Base-by-base conservation (phyloP, 1,140 invertebrate species). In the Caenorhabditis latens region DNA sequence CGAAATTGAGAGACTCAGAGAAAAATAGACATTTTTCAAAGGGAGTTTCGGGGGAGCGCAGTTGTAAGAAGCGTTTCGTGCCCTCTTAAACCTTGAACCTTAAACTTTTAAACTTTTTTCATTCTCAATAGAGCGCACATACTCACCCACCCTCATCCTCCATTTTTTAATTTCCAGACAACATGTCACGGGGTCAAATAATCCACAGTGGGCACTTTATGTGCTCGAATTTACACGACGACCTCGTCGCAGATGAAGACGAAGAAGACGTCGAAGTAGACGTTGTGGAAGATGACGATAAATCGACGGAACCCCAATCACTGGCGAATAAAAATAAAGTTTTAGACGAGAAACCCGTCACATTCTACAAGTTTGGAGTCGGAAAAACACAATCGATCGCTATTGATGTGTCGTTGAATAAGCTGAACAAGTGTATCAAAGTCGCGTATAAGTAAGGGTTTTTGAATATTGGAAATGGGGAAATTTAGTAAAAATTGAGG, bases 121-220 rank as follows among this genome's bases (percentile, higher is more conserved):
- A 21, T 4, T 24, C 5, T 13, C 32, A 32, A 32, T 32, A 32
- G 32, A 32, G 32, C 32, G 32, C 32, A 32, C 32, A 32, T 32
- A 32, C 32, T 32, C 32, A 32, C 32, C 32, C 32, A 32, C 32
- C 2, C 40, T 46, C 67, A 43, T 79, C 42, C 55, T 8, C 48
- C 16, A 19, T 14, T 79, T 40, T 42, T 5, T 5, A 19, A 83
- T 65, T 82, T 86, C 24, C 75, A 86, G 79, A 53, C 21, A 65
- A 24, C 14, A 90, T 89, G 90, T 55, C 91, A 19, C 91, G 91
- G 46, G 71, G 71, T 19, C 92, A 92, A 79, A 90, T 90, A 21
- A 92, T 92, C 24, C 91, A 92, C 63, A 92, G 90, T 86, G 91
- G 92, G 85, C 91, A 93, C 91, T 92, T 92, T 87, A 92, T 93